Conservation (phyloP, 2,797 vertebrate genomes). For the Anniella stebbinsi region DNA sequence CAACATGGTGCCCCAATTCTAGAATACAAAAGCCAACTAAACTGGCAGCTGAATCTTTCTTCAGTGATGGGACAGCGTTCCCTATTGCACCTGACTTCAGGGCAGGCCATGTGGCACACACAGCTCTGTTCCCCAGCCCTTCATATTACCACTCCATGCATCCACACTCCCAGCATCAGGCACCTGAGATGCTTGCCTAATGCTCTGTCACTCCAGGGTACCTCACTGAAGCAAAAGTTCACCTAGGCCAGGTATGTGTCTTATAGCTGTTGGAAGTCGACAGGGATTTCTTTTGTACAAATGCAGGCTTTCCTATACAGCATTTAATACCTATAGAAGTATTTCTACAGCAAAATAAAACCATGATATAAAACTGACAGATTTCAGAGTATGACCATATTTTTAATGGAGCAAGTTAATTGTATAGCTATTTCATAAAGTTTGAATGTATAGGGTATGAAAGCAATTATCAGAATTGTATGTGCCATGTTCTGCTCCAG, state of each 20-base stretch:
- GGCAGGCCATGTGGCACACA: no score
- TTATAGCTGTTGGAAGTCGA: background rate
- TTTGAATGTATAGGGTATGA: background rate
- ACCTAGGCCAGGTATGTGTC: background rate
- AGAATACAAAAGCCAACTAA: no score
- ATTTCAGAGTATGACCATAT: background rate
- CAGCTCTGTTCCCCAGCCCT: no score
- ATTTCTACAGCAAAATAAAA: background rate
- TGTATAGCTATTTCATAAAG: rapidly evolving
- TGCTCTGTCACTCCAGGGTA: background rate
- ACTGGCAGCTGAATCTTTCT: no score
- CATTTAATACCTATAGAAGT: background rate
- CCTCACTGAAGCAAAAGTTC: background rate
- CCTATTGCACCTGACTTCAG: no score
- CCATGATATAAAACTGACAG: background rate
- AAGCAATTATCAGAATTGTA: rapidly evolving
- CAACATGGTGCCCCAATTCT: no score
- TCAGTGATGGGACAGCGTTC: no score
- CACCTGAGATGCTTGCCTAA: no score
- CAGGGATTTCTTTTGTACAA: background rate
- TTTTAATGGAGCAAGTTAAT: background rate
- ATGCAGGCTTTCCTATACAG: background rate
- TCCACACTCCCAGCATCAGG: no score
- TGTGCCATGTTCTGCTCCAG: background rate
- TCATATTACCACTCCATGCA: no score